These are phyloP conservation scores for Megaptera novaeangliae DNA, from an alignment of 2,113 vertebrate genomes.

Conservation along the genomic window DNA sequence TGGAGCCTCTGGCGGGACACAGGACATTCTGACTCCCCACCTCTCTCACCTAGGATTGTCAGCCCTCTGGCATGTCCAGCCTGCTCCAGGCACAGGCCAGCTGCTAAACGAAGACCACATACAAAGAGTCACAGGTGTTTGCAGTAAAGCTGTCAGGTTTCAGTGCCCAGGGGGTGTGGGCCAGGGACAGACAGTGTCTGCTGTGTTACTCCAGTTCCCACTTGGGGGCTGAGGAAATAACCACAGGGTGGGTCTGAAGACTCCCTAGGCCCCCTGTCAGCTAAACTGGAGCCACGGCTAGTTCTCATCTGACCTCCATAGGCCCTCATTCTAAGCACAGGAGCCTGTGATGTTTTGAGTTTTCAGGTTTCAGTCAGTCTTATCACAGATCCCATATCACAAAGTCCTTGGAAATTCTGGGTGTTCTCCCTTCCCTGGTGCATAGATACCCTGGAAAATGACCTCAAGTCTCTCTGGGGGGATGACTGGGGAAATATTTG, in stretches of 20 bases:
- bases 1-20: neutral
- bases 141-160: neutral
- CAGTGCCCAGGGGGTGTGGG: neutral
- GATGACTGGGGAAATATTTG: neutral
- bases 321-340: neutral
- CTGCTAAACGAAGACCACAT: neutral
- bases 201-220: neutral
- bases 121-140: neutral
- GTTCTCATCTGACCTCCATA: neutral
- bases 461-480: neutral
- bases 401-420: neutral
- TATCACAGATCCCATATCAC: neutral
- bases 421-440: neutral
- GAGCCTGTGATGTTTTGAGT: neutral
- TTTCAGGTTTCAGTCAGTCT: neutral
- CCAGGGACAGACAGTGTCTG: neutral
- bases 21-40: neutral
- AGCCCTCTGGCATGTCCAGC: neutral
- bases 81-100: neutral
- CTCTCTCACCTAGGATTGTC: neutral
- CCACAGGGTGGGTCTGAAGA: neutral
- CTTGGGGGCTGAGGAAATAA: neutral
- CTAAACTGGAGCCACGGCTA: neutral
- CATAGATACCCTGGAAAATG: neutral
- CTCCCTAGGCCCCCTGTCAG: neutral